A percentile compares a stretch with the other conserved stretches of the same genome.
Conservation (phyloP, 1,140 invertebrate genomes). For the Zaprionus vittiger region DNA sequence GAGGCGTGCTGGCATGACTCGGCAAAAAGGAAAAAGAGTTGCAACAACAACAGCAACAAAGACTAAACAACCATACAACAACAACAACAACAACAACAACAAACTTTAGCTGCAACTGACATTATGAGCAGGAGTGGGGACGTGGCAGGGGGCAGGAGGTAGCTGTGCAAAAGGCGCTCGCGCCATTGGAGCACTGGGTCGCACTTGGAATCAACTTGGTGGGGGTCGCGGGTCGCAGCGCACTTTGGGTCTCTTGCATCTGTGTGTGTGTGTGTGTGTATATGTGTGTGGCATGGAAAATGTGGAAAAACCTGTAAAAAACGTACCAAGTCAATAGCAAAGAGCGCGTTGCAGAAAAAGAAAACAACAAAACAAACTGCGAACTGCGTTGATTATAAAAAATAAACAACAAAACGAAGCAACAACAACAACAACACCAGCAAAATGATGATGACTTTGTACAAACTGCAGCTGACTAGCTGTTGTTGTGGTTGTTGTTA, state of each 20-base stretch:
- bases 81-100: background rate
- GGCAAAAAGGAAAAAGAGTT: constrained; percentile 54
- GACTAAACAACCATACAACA: background rate
- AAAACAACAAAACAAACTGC: constrained; percentile 8
- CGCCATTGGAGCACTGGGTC: constrained; percentile 78
- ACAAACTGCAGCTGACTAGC: constrained; percentile 33
- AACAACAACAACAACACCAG: constrained; percentile 8
- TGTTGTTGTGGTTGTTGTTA: constrained; percentile 34
- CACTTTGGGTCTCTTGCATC: background rate
- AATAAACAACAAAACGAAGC: constrained; percentile 14
- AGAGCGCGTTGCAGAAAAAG: constrained; percentile 14
- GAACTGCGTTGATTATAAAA: constrained; percentile 5
- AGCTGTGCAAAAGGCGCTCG: constrained; percentile 36
- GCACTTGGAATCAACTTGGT: constrained; percentile 48
- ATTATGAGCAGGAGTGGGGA: background rate
- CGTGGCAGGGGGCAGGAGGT: background rate
- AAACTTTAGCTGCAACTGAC: constrained; percentile 32
- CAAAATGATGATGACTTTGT: constrained; percentile 25
- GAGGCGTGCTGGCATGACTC: constrained; percentile 64
- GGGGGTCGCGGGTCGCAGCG: constrained; percentile 36
- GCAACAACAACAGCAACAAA: constrained; percentile 39
- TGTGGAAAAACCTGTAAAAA: constrained; percentile 78
- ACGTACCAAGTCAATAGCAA: constrained; percentile 59
- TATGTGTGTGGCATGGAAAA: constrained; percentile 46
- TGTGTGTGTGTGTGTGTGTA: background rate